Evolutionary conservation across 2,113 vertebrate genomes (phyloP).

Genomic region (Sphaerodactylus townsendi): DNA sequence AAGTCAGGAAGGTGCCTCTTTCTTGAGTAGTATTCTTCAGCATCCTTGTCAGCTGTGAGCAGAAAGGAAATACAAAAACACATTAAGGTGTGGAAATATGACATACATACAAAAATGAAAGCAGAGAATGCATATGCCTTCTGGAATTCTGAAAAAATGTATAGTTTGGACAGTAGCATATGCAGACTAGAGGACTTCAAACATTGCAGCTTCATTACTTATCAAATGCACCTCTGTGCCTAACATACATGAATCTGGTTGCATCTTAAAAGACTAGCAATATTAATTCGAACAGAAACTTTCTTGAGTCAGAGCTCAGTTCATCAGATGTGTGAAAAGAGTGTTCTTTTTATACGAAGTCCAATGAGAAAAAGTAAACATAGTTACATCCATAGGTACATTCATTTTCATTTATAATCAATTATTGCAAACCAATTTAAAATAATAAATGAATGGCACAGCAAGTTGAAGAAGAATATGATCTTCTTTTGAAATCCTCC

Average conservation of each 20-base stretch:
- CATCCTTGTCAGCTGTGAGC: conserved; percentile 91
- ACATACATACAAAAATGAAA: too few species aligned
- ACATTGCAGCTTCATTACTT: background rate
- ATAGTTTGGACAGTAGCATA: background rate
- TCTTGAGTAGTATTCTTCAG: conserved; percentile 95
- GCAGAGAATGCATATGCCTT: background rate
- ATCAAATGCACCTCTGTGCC: fast-evolving
- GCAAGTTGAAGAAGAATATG: background rate
- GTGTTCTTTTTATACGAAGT: background rate
- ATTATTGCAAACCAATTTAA: background rate
- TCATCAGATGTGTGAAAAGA: too few species aligned
- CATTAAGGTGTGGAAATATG: fast-evolving
- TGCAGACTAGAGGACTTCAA: background rate
- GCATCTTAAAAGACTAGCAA: too few species aligned
- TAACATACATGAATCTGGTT: background rate
- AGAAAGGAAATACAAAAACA: conserved; percentile 29
- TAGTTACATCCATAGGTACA: background rate
- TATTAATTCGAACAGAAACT: too few species aligned
- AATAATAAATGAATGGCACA: background rate
- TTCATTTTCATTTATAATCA: background rate
- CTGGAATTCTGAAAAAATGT: background rate
- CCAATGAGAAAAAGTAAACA: too few species aligned
- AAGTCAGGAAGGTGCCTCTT: conserved; percentile 94
- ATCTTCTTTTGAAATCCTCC: background rate
- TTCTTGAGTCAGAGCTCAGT: too few species aligned